Evolutionary conservation across 2,888 invertebrate genomes (phyloP), one percentile per base, ranked within the genome.

Genomic region (Acanthacorydalis orientalis): DNA sequence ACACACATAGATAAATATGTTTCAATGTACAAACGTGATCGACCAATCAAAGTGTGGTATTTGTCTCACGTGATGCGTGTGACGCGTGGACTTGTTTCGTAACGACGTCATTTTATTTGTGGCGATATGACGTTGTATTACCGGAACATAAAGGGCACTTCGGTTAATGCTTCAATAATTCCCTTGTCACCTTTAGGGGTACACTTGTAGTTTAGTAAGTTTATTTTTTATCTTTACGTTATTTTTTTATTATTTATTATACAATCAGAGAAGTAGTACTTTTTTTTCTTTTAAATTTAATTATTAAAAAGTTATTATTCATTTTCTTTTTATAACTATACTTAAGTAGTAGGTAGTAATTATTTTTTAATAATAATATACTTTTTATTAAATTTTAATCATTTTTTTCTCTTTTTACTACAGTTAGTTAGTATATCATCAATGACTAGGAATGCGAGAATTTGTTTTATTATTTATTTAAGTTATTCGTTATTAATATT

Each of bases 361-460:
- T 32, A 40, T 46, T 40, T 46, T n/a, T 46, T 46, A 34, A 44
- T 35, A 46, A 39, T 46, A 46, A 46, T 46, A 39, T 40, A 46
- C 14, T 39, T 39, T 38, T 40, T 31, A 32, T 43, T 31, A 43
- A 31, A 16, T 44, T 48, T 38, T 43, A 32, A 35, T 39, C 37
- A 39, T 45, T 40, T 31, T 14, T 38, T 34, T 31, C 33, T 48
- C 51, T 50, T 50, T 46, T 52, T 44, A 44, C 45, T 48, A 50
- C 48, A 47, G 50, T 48, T 54, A 46, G 49, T 39, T 37, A 33
- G 23, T 40, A 46, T 42, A 16, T 46, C 41, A 40, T 46, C 32
- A 47, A 49, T 53, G 53, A 52, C 51, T 56, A 38, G 38, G 38
- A 38, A 38, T 38, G 23, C 23, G 23, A 23, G 23, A 23, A 23